These are phyloP conservation scores for Sicus ferrugineus DNA, from an alignment of 2,888 invertebrate genomes.

Conservation along the genomic window DNA sequence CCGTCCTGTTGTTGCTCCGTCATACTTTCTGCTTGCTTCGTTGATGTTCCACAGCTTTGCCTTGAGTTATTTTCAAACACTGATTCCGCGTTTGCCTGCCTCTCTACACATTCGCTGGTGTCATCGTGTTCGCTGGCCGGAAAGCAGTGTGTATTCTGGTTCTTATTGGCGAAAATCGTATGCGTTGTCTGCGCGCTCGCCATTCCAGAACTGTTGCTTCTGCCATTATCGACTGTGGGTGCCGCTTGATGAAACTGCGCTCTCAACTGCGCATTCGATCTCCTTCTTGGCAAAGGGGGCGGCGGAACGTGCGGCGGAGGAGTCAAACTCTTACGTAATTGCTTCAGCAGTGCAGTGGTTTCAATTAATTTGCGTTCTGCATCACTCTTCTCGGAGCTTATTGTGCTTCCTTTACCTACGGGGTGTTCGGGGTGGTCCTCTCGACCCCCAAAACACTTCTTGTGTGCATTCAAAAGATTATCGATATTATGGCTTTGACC, in stretches of 20 bases:
- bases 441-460: conserved; percentile 73
- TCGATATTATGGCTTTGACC: conserved; percentile 66
- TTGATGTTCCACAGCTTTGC: conserved; percentile 46
- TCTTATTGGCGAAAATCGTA: conserved; percentile 50
- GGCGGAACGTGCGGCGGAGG: conserved; percentile 57
- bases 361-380: conserved; percentile 52
- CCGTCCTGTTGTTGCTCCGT: background rate
- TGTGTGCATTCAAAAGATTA: conserved; percentile 74
- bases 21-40: background rate
- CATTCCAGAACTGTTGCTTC: conserved; percentile 40
- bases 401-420: conserved; percentile 52
- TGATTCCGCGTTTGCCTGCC: conserved; percentile 46
- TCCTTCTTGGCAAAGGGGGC: conserved; percentile 58
- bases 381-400: conserved; percentile 54
- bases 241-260: conserved; percentile 41
- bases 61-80: conserved; percentile 60
- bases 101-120: conserved; percentile 40
- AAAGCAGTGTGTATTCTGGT: conserved; percentile 68
- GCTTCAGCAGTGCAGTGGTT: conserved; percentile 56
- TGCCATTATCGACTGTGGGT: conserved; percentile 40
- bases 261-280: conserved; percentile 55
- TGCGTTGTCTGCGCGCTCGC: conserved; percentile 44
- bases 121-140: conserved; percentile 72
- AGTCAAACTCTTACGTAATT: conserved; percentile 59
- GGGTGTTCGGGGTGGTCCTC: conserved; percentile 68